A percentile compares a stretch with the other conserved stretches of the same genome.
Conservation (phyloP, 2,797 vertebrate genomes). For the Hapalemur alaotrensis region DNA sequence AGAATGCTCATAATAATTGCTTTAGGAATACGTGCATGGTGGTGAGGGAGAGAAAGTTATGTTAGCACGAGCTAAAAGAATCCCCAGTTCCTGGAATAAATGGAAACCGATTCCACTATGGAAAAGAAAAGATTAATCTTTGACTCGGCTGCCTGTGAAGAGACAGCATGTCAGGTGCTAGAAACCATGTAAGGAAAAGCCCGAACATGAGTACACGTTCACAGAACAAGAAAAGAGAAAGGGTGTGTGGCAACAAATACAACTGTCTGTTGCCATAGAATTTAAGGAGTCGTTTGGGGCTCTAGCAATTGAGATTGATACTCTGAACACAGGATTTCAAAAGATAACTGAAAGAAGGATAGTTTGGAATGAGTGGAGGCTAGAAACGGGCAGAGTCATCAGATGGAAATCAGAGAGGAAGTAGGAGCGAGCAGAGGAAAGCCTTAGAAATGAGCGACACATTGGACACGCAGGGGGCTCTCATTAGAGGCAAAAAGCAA, state of each 20-base stretch:
- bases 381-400: neutral
- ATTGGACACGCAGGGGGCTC: fast-evolving
- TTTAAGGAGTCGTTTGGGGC: neutral
- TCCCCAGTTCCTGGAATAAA: neutral
- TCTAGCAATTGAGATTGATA: neutral
- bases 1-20: neutral
- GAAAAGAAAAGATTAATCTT: neutral
- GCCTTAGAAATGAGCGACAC: fast-evolving
- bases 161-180: neutral
- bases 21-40: neutral
- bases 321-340: neutral
- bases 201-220: neutral
- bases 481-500: neutral
- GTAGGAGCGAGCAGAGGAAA: fast-evolving
- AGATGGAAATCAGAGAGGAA: neutral
- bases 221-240: neutral
- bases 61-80: neutral
- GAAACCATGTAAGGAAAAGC: neutral
- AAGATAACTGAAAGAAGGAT: neutral
- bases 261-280: neutral
- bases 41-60: neutral
- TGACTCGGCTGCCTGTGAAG: neutral
- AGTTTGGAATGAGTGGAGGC: neutral
- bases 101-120: neutral
- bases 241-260: neutral